A percentile compares a stretch with the other conserved stretches of the same genome.
These are phyloP conservation scores for Alectura lathami DNA, from an alignment of 2,113 vertebrate species.

Conservation along the genomic window DNA sequence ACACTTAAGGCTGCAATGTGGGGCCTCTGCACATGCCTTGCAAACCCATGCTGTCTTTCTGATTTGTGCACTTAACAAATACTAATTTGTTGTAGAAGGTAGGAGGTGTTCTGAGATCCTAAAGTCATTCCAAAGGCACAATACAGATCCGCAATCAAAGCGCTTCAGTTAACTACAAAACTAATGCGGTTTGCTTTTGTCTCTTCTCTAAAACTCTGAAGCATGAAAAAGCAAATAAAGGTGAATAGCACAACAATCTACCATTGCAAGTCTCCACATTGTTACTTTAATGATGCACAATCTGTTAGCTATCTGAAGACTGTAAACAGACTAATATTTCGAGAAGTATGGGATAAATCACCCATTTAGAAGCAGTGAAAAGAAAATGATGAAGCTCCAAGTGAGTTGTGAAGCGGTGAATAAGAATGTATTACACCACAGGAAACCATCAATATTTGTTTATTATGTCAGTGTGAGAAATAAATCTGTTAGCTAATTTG, in stretches of 20 bases:
- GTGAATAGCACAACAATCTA: conserved; percentile 20
- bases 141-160: background rate
- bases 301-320: conserved; percentile 61
- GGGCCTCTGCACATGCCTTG: background rate
- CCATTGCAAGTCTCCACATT: background rate
- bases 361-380: conserved; percentile 63
- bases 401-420: conserved; percentile 68
- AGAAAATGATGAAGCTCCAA: conserved; percentile 70
- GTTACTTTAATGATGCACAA: conserved; percentile 41
- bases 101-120: background rate
- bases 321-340: conserved; percentile 71
- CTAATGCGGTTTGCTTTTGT: background rate
- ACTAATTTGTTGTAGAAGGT: background rate
- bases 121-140: background rate
- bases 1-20: background rate
- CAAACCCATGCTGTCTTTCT: background rate
- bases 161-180: background rate
- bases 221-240: conserved; percentile 14
- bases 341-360: conserved; percentile 66
- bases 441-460: conserved; percentile 80
- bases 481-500: conserved; percentile 75
- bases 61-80: background rate
- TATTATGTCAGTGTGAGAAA: conserved; percentile 70
- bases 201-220: background rate
- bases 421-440: conserved; percentile 70